Base-by-base conservation (phyloP, 2,113 vertebrate species). In the Neodontobutis hainanensis region DNA sequence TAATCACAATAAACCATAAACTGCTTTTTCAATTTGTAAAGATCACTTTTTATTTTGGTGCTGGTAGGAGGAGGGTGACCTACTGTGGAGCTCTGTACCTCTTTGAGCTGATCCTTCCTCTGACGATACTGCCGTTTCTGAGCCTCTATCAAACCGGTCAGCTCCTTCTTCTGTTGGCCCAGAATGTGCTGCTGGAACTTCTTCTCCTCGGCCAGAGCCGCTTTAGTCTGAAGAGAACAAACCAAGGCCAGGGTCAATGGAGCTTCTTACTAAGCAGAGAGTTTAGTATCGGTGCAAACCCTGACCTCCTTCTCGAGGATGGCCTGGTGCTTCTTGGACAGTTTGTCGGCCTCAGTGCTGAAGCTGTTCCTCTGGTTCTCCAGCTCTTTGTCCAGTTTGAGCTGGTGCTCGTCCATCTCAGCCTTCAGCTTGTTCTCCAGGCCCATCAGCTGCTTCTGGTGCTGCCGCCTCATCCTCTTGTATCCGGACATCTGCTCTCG, bases 111-210 rank as follows among this genome's bases (percentile, higher is more conserved):
- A 4, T 96, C 95, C 78, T 96, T 97, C 67, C 95, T 92, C 47
- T 95, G 93, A 50, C 95, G 93, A 52, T 97, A 97, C 77, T 95
- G 94, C 0, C 95, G 91, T 71, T 96, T 96, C 87, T 97, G 95
- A 0, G 93, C 91, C 60, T 97, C 95, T 65, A 95, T 83, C 59
- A 97, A 77, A 65, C 92, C 87, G 1, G 92, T 94, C 57, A 96
- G 90, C 46, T 97, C 95, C 51, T 97, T 97, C 87, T 97, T 97
- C 91, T 97, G 95, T 84, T 97, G 95, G 51, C 92, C 92, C 46
- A 95, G 86, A 4, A 97, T 96, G 67, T 96, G 95, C 88, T 97
- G 95, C 85, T 97, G 95, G 84, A 96, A 97, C 89, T 96, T 96
- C 67, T 95, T 95, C 86, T 97, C 95, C 59, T 97, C 95, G 0